Conservation (phyloP, 2,888 invertebrate genomes). For the Sycophila texana region DNA sequence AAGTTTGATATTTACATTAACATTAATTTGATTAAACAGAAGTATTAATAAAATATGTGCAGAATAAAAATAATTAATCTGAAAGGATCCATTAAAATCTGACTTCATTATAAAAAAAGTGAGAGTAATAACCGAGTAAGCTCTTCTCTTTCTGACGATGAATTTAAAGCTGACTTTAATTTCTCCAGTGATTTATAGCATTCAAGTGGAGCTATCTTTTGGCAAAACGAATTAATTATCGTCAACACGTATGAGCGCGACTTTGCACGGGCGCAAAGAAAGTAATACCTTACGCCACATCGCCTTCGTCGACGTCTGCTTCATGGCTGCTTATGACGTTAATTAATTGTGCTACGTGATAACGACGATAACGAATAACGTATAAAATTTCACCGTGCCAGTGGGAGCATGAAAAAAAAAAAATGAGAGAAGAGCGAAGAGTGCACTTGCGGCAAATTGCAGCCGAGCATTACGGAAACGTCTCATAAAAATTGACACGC, state of each 20-base stretch:
- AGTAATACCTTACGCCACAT: slow-evolving; percentile 11
- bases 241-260: slow-evolving; percentile 4
- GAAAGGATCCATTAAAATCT: background rate
- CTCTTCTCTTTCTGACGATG: too few relatives aligned
- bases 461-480: too few relatives aligned
- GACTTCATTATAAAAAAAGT: background rate
- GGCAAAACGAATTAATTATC: slow-evolving; percentile 41
- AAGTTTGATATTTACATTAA: too few relatives aligned
- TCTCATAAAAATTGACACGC: too few relatives aligned
- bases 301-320: slow-evolving; percentile 7
- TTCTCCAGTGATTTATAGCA: too few relatives aligned
- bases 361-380: slow-evolving; percentile 46
- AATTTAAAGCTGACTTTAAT: too few relatives aligned
- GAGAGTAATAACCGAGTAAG: too few relatives aligned
- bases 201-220: background rate
- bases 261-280: slow-evolving; percentile 35
- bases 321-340: slow-evolving; percentile 29
- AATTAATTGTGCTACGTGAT: slow-evolving; percentile 48
- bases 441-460: background rate
- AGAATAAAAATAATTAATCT: background rate
- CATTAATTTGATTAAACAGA: too few relatives aligned
- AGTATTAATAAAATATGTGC: background rate
- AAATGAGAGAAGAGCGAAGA: background rate
- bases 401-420: background rate
- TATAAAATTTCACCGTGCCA: slow-evolving; percentile 35